Evolutionary conservation across 2,797 vertebrate species (phyloP).

Genomic region (Sparus aurata): DNA sequence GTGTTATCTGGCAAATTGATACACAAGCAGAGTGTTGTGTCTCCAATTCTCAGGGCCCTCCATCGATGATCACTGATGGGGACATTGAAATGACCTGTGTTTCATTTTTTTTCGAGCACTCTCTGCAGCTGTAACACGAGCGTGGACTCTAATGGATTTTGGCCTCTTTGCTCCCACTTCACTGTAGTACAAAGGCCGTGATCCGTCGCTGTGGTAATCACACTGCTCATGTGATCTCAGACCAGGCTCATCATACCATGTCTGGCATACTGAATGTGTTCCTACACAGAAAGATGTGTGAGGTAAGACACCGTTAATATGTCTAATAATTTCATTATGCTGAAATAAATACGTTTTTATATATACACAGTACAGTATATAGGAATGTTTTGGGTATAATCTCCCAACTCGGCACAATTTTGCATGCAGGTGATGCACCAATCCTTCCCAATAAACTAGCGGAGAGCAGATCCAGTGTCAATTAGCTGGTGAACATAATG

Average conservation of each 20-base stretch:
- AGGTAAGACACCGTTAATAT: background rate
- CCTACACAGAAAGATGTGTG: background rate
- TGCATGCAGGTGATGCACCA: no score
- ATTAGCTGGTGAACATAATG: background rate
- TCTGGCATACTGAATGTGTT: background rate
- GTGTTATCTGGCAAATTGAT: constrained; percentile 45
- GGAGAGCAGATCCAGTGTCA: no score
- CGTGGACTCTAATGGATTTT: constrained; percentile 43
- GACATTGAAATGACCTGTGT: constrained; percentile 41
- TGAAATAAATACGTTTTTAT: background rate
- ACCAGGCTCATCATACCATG: background rate
- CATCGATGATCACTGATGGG: constrained; percentile 14
- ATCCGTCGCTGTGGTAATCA: constrained; percentile 35
- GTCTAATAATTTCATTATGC: background rate
- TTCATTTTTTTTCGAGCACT: constrained; percentile 15
- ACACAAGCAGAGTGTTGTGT: constrained; percentile 22
- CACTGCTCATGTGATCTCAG: constrained; percentile 8
- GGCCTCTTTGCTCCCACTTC: constrained; percentile 45
- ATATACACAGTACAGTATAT: background rate
- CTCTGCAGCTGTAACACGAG: constrained; percentile 34
- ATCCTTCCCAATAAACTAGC: no score
- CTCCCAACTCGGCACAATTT: no score
- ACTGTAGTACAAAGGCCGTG: constrained; percentile 13
- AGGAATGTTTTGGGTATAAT: no score
- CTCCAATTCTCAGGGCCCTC: constrained; percentile 15